Evolutionary conservation across 2,888 invertebrate genomes (phyloP), one percentile per base, ranked within the genome.

Genomic region (Pachliopta kotzebuea): DNA sequence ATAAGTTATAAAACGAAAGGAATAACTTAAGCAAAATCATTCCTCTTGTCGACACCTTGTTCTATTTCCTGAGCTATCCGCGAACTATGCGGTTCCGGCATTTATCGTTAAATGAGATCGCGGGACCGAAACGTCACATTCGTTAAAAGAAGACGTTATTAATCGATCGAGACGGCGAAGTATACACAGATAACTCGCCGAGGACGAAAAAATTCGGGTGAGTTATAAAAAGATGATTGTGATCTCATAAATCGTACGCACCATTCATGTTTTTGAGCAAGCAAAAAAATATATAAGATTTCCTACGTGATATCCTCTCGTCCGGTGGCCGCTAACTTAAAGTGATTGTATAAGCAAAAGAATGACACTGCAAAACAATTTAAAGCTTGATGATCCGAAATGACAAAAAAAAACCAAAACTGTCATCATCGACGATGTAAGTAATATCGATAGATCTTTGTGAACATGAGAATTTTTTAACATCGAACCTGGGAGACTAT

Each of bases 161-260:
- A 90, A 89, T 90, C 88, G 89, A 90, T 90, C 87, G 86, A 90
- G 88, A 88, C 88, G 88, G n/a, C 88, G 87, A 86, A 88, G 84
- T 86, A 76, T 84, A 85, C 78, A 73, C 73, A 84, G 88, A 89
- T 88, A 88, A 86, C 79, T 76, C 76, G 69, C 68, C 70, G 75
- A 73, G 68, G 70, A 67, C 67, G 74, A 74, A 79, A 82, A 83
- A 68, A 45, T 45, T 45, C 73, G 79, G 82, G 81, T 78, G 80
- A 78, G 81, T 83, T 84, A 84, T 84, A 89, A 88, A 87, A 85
- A 88, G 87, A 86, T 83, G 83, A 83, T 79, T 86, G 85, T 86
- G 87, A 89, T 88, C 86, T 83, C 88, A 89, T 90, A 90, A 90
- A 90, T 90, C 84, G 86, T 88, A 85, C 79, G 79, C 82, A 87